Percentiles rank a stretch among this genome's conserved stretches.
Evolutionary conservation across 2,113 vertebrate genomes (phyloP).

Genomic region (Leptosomus discolor): DNA sequence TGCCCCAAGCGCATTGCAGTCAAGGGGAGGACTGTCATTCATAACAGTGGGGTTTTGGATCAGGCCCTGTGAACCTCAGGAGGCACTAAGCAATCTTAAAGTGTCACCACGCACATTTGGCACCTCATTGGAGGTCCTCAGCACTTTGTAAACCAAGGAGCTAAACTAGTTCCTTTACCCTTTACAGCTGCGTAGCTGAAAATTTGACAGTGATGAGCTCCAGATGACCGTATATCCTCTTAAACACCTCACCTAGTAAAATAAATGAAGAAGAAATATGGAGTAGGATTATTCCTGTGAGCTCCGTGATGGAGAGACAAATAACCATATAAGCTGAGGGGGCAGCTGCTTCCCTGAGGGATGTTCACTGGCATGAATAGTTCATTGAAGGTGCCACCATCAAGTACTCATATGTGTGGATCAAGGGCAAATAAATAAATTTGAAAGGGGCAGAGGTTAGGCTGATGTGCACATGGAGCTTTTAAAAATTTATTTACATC

Average conservation of each 20-base stretch:
- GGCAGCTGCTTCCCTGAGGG: not conserved
- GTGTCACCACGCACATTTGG: not conserved
- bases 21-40: not conserved
- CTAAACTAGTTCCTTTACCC: not conserved
- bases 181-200: not conserved
- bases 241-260: constrained; percentile 56
- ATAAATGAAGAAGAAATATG: constrained; percentile 32
- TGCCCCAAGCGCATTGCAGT: not conserved
- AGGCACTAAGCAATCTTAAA: not conserved
- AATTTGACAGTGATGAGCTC: constrained; percentile 54
- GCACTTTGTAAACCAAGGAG: constrained; percentile 35
- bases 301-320: not conserved
- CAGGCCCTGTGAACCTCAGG: not conserved
- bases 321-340: not conserved
- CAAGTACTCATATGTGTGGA: not conserved
- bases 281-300: constrained; percentile 5
- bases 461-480: not conserved
- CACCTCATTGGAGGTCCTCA: constrained; percentile 37
- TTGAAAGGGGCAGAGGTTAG: not conserved
- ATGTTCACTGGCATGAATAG: not conserved
- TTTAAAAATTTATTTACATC: not conserved
- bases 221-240: constrained; percentile 33
- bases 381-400: not conserved
- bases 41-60: not conserved
- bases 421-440: not conserved